Evolutionary conservation across 2,113 vertebrate genomes (phyloP).

Genomic region (Calonectris borealis): DNA sequence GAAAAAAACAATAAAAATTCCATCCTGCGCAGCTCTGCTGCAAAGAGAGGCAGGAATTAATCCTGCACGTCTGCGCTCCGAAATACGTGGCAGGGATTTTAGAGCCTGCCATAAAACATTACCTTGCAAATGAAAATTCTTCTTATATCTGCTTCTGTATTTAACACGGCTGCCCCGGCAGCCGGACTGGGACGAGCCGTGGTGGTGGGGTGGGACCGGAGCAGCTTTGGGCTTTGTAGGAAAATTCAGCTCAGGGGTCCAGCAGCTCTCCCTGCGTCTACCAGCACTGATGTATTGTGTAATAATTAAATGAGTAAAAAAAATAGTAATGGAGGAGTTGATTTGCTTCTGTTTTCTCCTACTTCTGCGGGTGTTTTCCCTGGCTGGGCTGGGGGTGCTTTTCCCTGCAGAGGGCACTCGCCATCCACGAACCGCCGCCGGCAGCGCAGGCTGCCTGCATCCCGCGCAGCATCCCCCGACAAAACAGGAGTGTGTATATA

Average conservation of each 20-base stretch:
- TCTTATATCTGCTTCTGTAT: neutral
- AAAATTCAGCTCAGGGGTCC: neutral
- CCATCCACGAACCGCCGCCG: constrained; percentile 57
- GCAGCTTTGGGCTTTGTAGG: neutral
- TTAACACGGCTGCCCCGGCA: neutral
- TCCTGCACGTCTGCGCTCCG: neutral
- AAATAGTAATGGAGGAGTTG: neutral
- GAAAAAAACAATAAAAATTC: neutral
- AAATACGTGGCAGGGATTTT: neutral
- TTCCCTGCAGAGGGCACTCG: constrained; percentile 79
- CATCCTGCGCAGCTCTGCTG: neutral
- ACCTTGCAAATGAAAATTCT: neutral
- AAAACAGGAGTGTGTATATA: constrained; percentile 34
- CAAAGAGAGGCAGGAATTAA: neutral
- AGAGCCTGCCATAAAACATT: neutral
- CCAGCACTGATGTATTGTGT: neutral
- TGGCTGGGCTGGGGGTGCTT: neutral
- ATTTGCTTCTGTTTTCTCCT: neutral
- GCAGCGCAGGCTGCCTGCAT: neutral
- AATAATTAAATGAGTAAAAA: neutral
- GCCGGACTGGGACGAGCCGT: neutral
- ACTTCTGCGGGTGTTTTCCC: neutral
- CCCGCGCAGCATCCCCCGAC: neutral
- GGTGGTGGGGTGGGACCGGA: neutral
- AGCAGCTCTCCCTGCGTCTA: neutral